These are phyloP conservation scores for Agonopterix alstromeriana DNA, from an alignment of 2,888 invertebrate genomes.

Conservation along the genomic window DNA sequence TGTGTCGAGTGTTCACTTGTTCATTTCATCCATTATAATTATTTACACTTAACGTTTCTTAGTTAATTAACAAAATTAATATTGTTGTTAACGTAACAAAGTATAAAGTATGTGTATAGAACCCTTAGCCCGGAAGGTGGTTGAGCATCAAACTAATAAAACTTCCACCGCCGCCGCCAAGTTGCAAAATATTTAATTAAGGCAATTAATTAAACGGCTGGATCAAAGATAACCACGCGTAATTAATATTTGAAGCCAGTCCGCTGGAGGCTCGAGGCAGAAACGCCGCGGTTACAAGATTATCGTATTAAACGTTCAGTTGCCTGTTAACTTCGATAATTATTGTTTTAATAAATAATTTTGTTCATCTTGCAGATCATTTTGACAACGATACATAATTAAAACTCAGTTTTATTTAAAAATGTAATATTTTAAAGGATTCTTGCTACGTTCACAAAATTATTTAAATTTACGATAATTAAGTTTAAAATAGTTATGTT, in stretches of 20 bases:
- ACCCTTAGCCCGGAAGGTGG: too few species aligned
- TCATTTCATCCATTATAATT: too few species aligned
- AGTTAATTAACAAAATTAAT: too few species aligned
- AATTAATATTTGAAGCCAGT: constrained; percentile 8
- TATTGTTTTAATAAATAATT: constrained; percentile 1
- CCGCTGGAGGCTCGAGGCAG: background rate
- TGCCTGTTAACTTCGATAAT: background rate
- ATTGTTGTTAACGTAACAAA: too few species aligned
- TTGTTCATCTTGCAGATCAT: background rate
- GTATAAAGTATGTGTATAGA: too few species aligned
- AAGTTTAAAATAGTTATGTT: too few species aligned
- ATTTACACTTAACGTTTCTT: too few species aligned
- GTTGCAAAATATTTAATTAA: constrained; percentile 24
- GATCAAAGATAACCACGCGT: constrained; percentile 25
- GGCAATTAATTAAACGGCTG: constrained; percentile 21
- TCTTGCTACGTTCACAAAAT: too few species aligned
- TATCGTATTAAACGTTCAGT: constrained; percentile 1
- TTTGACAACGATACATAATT: background rate
- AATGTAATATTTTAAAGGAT: too few species aligned
- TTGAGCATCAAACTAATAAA: constrained; percentile 1
- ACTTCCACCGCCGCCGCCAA: constrained; percentile 1
- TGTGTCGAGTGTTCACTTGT: too few species aligned
- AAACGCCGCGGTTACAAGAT: background rate
- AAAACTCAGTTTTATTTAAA: too few species aligned
- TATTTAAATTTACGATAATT: too few species aligned